These are phyloP conservation scores for Bombus terrestris DNA, from an alignment of 1,140 invertebrate genomes.

Conservation along the genomic window DNA sequence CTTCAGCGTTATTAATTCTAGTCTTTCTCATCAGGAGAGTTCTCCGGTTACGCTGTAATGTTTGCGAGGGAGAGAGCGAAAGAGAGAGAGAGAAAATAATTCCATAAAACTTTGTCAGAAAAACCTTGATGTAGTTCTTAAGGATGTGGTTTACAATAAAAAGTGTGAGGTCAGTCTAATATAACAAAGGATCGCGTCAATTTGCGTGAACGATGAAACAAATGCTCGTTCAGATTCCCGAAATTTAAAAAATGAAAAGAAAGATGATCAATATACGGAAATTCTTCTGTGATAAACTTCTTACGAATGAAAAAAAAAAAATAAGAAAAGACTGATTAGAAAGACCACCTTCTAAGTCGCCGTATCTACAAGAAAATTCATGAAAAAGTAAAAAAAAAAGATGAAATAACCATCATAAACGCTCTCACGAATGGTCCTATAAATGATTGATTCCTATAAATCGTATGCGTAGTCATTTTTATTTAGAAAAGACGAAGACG, in stretches of 20 bases:
- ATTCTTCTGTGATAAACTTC: slow-evolving; percentile 62
- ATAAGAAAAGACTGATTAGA: slow-evolving; percentile 64
- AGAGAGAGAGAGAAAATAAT: slow-evolving; percentile 5
- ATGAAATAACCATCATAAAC: not conserved
- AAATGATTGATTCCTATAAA: not conserved
- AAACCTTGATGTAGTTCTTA: slow-evolving; percentile 26
- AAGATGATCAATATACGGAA: slow-evolving; percentile 23
- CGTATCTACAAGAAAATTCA: slow-evolving; percentile 1
- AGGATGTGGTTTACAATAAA: slow-evolving; percentile 43
- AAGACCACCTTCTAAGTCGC: slow-evolving; percentile 48
- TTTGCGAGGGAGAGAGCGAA: slow-evolving; percentile 3
- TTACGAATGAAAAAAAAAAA: slow-evolving; percentile 43
- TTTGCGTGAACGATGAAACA: slow-evolving; percentile 35
- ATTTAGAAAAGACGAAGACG: not conserved
- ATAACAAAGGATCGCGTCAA: slow-evolving; percentile 58
- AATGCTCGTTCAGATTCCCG: slow-evolving; percentile 22
- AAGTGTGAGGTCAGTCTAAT: slow-evolving; percentile 9
- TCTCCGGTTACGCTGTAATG: slow-evolving; percentile 19
- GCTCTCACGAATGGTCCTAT: not conserved
- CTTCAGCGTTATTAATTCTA: slow-evolving; percentile 58
- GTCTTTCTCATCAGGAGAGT: slow-evolving; percentile 62
- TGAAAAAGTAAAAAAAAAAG: not conserved
- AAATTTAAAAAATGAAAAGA: not conserved
- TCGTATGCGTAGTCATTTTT: not conserved
- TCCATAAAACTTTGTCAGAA: slow-evolving; percentile 13